Conservation (phyloP, 2,113 vertebrate genomes). For the Numenius arquata region DNA sequence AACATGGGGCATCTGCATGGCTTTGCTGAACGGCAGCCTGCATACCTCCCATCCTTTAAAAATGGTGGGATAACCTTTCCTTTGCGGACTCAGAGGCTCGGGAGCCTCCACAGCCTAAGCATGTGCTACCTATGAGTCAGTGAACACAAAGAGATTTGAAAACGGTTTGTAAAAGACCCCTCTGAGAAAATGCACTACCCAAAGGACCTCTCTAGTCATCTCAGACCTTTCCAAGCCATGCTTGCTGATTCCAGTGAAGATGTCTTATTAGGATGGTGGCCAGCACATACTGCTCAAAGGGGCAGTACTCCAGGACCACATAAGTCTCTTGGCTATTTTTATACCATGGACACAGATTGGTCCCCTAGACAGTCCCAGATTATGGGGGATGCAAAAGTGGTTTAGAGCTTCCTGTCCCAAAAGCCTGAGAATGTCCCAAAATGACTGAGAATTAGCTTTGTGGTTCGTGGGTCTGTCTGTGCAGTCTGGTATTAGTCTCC, state of each 20-base stretch:
- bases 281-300: neutral
- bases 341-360: neutral
- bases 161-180: neutral
- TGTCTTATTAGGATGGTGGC: neutral
- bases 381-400: neutral
- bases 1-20: neutral
- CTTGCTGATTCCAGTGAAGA: neutral
- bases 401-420: neutral
- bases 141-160: neutral
- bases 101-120: neutral
- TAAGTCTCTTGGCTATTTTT: neutral
- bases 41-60: neutral
- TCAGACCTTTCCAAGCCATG: neutral
- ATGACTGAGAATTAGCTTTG: neutral
- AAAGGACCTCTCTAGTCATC: neutral
- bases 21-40: neutral
- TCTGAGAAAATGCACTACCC: neutral
- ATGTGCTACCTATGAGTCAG: neutral
- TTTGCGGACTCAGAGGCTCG: neutral
- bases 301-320: rapidly evolving
- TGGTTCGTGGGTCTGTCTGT: neutral
- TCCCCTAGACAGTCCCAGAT: neutral
- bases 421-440: neutral
- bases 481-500: neutral
- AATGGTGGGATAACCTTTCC: neutral